phyloP scores from a whole-genome alignment of 2,888 invertebrate genomes.

The Rhagonycha fulva region DNA sequence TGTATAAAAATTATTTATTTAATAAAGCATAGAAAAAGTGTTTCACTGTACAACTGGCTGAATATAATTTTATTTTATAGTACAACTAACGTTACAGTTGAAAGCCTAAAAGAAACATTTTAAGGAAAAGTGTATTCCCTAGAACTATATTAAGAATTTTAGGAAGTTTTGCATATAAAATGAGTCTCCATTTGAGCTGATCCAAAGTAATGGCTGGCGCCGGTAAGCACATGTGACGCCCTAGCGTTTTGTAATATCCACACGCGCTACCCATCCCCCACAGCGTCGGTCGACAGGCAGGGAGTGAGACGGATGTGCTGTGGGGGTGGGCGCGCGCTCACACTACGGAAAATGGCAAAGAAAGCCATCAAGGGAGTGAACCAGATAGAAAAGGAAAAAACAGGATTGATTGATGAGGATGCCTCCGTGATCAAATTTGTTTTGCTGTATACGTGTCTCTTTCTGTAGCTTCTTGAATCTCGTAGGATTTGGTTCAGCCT shows the following conservation, averaged over 20 bases:
- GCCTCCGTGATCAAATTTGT: slow-evolving; percentile 57
- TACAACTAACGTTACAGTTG: slow-evolving; percentile 8
- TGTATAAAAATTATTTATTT: background rate
- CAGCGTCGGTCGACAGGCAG: slow-evolving; percentile 32
- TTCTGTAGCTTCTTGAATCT: slow-evolving; percentile 43
- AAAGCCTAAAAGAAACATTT: slow-evolving; percentile 15
- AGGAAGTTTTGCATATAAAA: slow-evolving; percentile 38
- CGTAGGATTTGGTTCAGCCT: slow-evolving; percentile 40
- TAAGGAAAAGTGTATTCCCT: slow-evolving; percentile 10
- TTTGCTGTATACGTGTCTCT: slow-evolving; percentile 54
- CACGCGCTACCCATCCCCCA: slow-evolving; percentile 35
- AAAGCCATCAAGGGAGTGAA: slow-evolving; percentile 53
- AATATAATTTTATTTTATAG: background rate
- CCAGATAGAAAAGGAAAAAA: slow-evolving; percentile 50
- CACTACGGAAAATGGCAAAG: slow-evolving; percentile 52
- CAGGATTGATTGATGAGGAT: slow-evolving; percentile 56
- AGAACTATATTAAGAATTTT: slow-evolving; percentile 28
- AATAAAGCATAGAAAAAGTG: background rate
- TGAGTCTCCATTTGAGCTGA: slow-evolving; percentile 35
- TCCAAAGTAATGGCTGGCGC: slow-evolving; percentile 48
- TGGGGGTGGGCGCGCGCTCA: slow-evolving; percentile 40
- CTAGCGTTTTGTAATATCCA: slow-evolving; percentile 39
- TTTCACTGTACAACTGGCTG: no score
- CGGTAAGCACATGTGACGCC: slow-evolving; percentile 46
- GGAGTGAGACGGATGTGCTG: slow-evolving; percentile 36